Conservation (phyloP, 2,113 vertebrate genomes). For the Trogon surrucura region DNA sequence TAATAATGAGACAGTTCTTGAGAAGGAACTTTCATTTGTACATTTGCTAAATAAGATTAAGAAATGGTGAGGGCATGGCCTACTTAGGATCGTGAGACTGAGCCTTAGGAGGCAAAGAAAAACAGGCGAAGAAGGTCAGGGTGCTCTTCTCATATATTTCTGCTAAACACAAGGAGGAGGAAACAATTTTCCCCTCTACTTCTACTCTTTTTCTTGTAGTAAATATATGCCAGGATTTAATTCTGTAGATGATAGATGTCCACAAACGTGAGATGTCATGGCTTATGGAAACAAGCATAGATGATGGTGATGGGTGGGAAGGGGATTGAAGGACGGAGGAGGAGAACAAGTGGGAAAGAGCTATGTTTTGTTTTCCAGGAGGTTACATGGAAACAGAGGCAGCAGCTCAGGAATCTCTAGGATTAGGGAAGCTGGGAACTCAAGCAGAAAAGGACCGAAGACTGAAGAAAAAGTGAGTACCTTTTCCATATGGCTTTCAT, state of each 20-base stretch:
- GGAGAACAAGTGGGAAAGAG: not conserved
- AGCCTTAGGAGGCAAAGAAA: not conserved
- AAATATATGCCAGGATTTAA: not conserved
- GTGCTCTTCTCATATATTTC: not conserved
- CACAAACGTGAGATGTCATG: not conserved
- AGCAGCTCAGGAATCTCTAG: slow-evolving; percentile 89
- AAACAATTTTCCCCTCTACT: not conserved
- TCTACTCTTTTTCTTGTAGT: not conserved
- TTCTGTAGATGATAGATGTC: not conserved
- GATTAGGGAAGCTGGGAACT: slow-evolving; percentile 92
- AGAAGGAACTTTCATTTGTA: not conserved
- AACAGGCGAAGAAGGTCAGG: not conserved
- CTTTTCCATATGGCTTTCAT: not conserved
- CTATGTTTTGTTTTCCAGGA: slow-evolving; percentile 70
- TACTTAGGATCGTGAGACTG: not conserved
- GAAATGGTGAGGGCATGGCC: not conserved
- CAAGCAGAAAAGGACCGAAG: slow-evolving; percentile 98
- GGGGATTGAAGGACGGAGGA: not conserved
- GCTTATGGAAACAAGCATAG: not conserved
- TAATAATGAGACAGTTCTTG: not conserved
- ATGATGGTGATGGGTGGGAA: not conserved
- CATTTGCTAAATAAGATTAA: not conserved
- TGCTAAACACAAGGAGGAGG: not conserved
- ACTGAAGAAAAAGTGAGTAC: slow-evolving; percentile 97
- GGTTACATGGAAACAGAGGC: slow-evolving; percentile 90